Base-by-base conservation (phyloP, 1,140 invertebrate genomes). In the Aethina tumida region DNA sequence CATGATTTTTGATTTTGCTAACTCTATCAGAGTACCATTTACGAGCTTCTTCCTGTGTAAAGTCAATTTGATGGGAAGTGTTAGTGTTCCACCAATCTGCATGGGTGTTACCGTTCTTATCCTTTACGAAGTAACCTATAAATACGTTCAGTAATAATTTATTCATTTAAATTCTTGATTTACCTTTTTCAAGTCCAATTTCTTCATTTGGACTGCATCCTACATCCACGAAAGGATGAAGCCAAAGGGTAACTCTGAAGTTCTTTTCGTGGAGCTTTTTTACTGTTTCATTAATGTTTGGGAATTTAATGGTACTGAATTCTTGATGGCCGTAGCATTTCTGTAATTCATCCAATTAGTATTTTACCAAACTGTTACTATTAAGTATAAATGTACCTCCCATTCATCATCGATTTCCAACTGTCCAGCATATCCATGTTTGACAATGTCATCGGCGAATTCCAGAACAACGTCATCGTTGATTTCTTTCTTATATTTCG, bases 351-450 rank as follows among this genome's bases (percentile, higher is more conserved):
- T n/a, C n/a, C 30, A 32, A 28, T 6, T 10, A 24, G 22, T 24
- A 8, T 24, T 24, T 24, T 24, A 24, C n/a, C 8, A 24, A 24
- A 24, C 22, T 24, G 12, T 24, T 29, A 10, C 1, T 18, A 39
- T 13, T 13, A 15, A n/a, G n/a, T n/a, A n/a, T n/a, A n/a, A 10
- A 15, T n/a, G 16, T 9, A 73, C 75, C 55, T 93, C 87, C 89
- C 89, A 96, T 5, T 81, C 73, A 54, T 95, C 90, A 53, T 95
- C 91, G 28, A 96, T 87, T 66, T 94, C 89, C 8, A 94, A 41
- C 50, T 92, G 87, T 54, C 79, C 74, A 0, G 74, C 66, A 48
- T 89, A 93, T 0, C 74, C 75, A 50, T 84, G 50, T 0, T 65
- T 52, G 1, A 68, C 42, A 32, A 95, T 91, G 50, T 81, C 67